A percentile compares a stretch with the other conserved stretches of the same genome.
phyloP scores from a whole-genome alignment of 2,797 vertebrate species.

The Myotis vivesi region DNA sequence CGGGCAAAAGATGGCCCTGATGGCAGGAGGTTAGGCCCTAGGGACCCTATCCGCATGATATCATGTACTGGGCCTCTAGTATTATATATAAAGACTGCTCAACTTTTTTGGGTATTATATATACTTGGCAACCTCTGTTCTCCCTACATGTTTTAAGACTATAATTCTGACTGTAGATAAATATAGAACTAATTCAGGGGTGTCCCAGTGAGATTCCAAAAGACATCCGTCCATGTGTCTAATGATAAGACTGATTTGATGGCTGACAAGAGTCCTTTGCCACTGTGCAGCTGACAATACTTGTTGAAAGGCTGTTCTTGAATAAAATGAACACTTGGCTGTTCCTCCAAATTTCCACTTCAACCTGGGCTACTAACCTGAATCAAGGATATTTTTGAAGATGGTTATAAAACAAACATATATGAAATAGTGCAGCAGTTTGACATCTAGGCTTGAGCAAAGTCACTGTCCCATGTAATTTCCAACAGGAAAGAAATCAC shows the following conservation, averaged over 20 bases:
- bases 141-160: not conserved
- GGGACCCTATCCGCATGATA: too few relatives aligned
- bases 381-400: constrained; percentile 61
- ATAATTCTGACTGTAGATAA: constrained; percentile 26
- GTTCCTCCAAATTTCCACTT: constrained; percentile 56
- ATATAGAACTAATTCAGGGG: constrained; percentile 36
- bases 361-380: constrained; percentile 13
- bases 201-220: not conserved
- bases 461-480: constrained; percentile 72
- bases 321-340: constrained; percentile 45
- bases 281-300: not conserved
- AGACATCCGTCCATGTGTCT: not conserved
- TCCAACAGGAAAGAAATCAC: constrained; percentile 78
- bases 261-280: constrained; percentile 45
- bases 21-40: too few relatives aligned
- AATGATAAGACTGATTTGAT: constrained; percentile 4
- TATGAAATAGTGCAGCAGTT: constrained; percentile 58
- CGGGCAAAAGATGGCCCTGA: too few relatives aligned
- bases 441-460: constrained; percentile 42
- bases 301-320: not conserved
- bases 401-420: constrained; percentile 74
- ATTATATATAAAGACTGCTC: not conserved
- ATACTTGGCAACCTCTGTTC: not conserved
- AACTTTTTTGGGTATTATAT: not conserved
- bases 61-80: too few relatives aligned